phyloP scores from a whole-genome alignment of 2,113 vertebrate genomes.

The Syngnathus scovelli region DNA sequence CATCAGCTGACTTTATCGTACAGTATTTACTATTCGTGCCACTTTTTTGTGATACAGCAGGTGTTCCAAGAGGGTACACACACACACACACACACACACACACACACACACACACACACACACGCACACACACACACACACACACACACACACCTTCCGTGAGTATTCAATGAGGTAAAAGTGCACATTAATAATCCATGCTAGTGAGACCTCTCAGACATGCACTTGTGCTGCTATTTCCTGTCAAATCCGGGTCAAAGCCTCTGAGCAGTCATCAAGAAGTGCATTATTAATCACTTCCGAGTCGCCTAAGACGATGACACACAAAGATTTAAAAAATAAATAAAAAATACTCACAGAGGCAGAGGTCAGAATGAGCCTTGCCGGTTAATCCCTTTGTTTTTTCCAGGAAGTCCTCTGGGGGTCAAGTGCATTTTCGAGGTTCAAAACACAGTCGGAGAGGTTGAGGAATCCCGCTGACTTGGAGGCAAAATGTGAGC shows the following conservation, averaged over 20 bases:
- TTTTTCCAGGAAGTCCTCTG: constrained; percentile 44
- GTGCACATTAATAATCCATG: constrained; percentile 68
- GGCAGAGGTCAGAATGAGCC: background rate
- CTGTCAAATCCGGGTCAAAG: constrained; percentile 50
- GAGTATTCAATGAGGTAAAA: constrained; percentile 58
- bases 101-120: too few relatives aligned
- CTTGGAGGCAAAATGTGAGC: constrained; percentile 26
- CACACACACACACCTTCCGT: constrained; percentile 3
- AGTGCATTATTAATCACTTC: constrained; percentile 21
- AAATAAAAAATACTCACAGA: constrained; percentile 43
- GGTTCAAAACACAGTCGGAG: constrained; percentile 45
- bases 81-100: constrained; percentile 13
- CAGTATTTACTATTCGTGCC: background rate
- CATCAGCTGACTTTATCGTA: background rate
- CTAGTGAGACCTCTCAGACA: constrained; percentile 58
- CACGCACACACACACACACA: too few relatives aligned
- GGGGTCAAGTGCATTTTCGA: constrained; percentile 47
- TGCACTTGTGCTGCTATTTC: constrained; percentile 51
- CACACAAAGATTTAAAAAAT: constrained; percentile 5
- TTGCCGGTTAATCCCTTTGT: constrained; percentile 60
- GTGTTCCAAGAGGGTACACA: constrained; percentile 7
- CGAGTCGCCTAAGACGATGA: constrained; percentile 8
- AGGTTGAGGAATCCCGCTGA: constrained; percentile 42
- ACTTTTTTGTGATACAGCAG: background rate
- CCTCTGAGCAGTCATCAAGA: constrained; percentile 40